A percentile compares a stretch with the other conserved stretches of the same genome.
Conservation (phyloP, 2,113 vertebrate species). For the Lanius collurio region DNA sequence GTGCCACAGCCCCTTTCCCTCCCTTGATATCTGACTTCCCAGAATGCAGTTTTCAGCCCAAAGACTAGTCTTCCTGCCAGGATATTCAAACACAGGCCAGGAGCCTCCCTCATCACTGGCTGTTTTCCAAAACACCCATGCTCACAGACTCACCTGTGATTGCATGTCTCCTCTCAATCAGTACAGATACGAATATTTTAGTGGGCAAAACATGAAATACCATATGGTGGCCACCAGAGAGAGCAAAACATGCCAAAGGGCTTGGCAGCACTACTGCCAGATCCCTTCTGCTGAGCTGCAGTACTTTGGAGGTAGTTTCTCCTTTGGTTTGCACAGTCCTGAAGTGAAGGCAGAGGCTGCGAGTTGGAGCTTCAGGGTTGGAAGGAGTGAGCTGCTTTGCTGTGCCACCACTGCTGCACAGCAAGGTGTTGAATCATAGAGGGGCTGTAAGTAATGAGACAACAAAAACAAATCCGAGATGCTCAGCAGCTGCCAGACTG, state of each 20-base stretch:
- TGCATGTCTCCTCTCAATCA: background rate
- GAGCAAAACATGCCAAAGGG: background rate
- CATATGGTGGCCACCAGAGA: background rate
- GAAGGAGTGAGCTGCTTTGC: background rate
- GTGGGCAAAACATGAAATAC: background rate
- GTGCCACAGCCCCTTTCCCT: background rate
- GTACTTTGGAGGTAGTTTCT: background rate
- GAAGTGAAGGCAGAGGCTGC: background rate
- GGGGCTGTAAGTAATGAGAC: background rate
- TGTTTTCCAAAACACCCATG: background rate
- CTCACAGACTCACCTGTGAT: background rate
- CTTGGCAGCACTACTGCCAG: background rate
- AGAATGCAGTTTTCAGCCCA: background rate
- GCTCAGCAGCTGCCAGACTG: background rate
- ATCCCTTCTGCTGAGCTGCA: background rate
- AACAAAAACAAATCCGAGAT: background rate
- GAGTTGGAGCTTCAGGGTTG: background rate
- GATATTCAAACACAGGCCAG: background rate
- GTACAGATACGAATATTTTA: background rate
- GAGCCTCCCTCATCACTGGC: background rate
- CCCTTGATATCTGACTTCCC: background rate
- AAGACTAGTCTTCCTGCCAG: background rate
- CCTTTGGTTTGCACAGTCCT: background rate
- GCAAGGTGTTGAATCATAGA: background rate
- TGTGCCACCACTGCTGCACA: background rate